Percentiles rank a stretch among this genome's conserved stretches.
These are phyloP conservation scores for Lepidotrigona ventralis DNA, from an alignment of 1,140 invertebrate species.

Conservation along the genomic window DNA sequence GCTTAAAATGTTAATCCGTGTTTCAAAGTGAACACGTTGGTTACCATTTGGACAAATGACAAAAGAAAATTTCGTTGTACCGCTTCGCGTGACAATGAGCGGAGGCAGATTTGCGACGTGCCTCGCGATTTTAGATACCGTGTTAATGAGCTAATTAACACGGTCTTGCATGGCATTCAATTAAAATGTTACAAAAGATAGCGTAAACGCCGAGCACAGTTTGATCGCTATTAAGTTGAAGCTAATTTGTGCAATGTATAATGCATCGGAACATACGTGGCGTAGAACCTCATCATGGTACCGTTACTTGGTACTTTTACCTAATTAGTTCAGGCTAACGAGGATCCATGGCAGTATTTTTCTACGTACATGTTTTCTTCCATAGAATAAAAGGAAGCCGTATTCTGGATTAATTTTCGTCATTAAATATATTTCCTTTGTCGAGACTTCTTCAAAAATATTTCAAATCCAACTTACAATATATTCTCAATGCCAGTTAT, in stretches of 20 bases:
- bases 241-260: conserved; percentile 26
- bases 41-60: background rate
- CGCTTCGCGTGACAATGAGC: too few species aligned
- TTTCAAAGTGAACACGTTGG: too few species aligned
- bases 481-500: too few species aligned
- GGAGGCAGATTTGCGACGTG: background rate
- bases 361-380: background rate
- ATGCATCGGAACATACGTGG: conserved; percentile 7
- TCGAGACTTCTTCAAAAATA: background rate
- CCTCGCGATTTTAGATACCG: conserved; percentile 3
- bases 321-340: conserved; percentile 20
- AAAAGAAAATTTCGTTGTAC: background rate
- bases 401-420: background rate
- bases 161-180: background rate
- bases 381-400: background rate
- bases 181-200: conserved; percentile 23
- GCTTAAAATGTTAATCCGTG: background rate
- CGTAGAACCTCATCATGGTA: conserved; percentile 13
- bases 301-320: conserved; percentile 17
- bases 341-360: background rate
- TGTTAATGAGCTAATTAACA: conserved; percentile 24
- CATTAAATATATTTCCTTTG: background rate
- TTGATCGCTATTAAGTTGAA: conserved; percentile 6
- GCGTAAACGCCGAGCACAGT: background rate
- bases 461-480: background rate